Evolutionary conservation across 2,113 vertebrate species (phyloP).

Genomic region (Synchiropus splendidus): DNA sequence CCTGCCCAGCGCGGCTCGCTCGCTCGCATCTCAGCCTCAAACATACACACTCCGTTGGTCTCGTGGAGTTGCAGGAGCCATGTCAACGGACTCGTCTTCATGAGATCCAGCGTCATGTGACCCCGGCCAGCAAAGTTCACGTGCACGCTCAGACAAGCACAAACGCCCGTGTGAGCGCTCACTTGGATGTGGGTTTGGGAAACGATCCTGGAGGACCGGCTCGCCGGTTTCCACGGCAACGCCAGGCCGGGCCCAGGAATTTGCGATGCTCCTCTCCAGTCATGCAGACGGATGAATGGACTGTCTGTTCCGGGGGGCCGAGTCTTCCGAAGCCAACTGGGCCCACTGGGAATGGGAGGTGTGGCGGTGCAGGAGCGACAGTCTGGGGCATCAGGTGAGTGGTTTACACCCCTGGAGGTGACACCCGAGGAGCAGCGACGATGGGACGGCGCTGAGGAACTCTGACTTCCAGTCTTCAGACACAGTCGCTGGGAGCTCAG

Average conservation of each 20-base stretch:
- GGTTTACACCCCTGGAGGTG: too few relatives aligned
- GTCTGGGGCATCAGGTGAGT: too few relatives aligned
- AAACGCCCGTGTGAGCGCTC: too few relatives aligned
- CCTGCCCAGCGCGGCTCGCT: slow-evolving; percentile 29
- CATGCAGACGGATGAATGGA: slow-evolving; percentile 56
- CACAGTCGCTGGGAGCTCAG: too few relatives aligned
- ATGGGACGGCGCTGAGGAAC: too few relatives aligned
- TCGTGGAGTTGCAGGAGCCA: slow-evolving; percentile 27
- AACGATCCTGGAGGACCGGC: slow-evolving; percentile 31
- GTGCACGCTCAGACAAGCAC: slow-evolving; percentile 9
- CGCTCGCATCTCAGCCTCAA: slow-evolving; percentile 8
- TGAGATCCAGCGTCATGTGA: slow-evolving; percentile 25
- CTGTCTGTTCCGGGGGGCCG: slow-evolving; percentile 48
- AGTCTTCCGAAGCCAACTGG: slow-evolving; percentile 21
- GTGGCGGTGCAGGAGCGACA: slow-evolving; percentile 10
- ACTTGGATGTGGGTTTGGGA: too few relatives aligned
- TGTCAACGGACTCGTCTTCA: slow-evolving; percentile 13
- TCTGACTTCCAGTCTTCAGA: too few relatives aligned
- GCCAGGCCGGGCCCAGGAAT: slow-evolving; percentile 42
- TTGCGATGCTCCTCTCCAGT: slow-evolving; percentile 48
- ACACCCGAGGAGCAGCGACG: too few relatives aligned
- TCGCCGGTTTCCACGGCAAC: slow-evolving; percentile 56
- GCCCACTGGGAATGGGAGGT: slow-evolving; percentile 20
- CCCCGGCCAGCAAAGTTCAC: slow-evolving; percentile 29
- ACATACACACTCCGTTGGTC: slow-evolving; percentile 21